Percentiles rank a stretch among this genome's conserved stretches.
These are phyloP conservation scores for Turdus rufiventris DNA, from an alignment of 2,113 vertebrate genomes.

Conservation along the genomic window DNA sequence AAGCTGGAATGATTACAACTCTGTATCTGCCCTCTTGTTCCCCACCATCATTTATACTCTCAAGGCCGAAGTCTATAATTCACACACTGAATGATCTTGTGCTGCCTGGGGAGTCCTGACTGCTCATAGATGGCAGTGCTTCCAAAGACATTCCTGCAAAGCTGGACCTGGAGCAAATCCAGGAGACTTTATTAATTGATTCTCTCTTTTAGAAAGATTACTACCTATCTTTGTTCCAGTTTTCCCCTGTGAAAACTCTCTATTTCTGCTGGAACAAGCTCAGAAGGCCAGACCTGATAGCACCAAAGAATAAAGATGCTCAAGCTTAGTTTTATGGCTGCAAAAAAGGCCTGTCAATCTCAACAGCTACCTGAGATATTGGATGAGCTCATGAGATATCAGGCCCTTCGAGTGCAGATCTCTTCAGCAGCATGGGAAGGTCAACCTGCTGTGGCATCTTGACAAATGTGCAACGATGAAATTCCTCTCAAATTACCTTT, in stretches of 20 bases:
- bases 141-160: neutral
- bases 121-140: neutral
- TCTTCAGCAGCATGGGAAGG: neutral
- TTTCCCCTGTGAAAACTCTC: neutral
- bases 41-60: conserved; percentile 34
- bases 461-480: neutral
- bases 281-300: neutral
- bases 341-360: neutral
- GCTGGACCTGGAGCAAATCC: conserved; percentile 36
- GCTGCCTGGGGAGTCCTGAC: conserved; percentile 24
- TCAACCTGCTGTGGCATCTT: neutral
- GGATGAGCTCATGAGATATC: neutral
- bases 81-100: neutral
- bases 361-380: neutral
- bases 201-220: conserved; percentile 14
- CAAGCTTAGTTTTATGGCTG: neutral
- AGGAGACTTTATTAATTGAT: conserved; percentile 45
- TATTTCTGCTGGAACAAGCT: neutral
- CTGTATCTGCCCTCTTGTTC: conserved; percentile 29
- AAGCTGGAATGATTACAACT: conserved; percentile 40
- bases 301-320: neutral
- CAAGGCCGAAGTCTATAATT: conserved; percentile 51
- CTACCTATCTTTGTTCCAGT: neutral
- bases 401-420: neutral
- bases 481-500: neutral